A percentile compares a stretch with the other conserved stretches of the same genome.
Evolutionary conservation across 2,888 invertebrate genomes (phyloP).

Genomic region (Ommatoiulus sabulosus): DNA sequence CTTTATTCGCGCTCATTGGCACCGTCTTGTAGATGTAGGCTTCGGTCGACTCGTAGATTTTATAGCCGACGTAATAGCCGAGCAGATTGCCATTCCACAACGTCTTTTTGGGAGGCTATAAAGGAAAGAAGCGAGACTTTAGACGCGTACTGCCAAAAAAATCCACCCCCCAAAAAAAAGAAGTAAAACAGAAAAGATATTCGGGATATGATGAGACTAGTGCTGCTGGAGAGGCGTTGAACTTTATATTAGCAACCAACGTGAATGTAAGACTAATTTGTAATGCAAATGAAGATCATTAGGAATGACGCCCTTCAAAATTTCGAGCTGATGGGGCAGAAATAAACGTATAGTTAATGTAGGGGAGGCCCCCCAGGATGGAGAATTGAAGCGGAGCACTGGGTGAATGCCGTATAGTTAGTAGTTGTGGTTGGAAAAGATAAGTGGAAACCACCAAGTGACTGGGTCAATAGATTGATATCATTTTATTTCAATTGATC

Average conservation of each 20-base stretch:
- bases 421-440: neutral
- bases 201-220: slow-evolving; percentile 32
- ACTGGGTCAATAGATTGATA: neutral
- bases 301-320: slow-evolving; percentile 28
- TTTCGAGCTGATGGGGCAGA: neutral
- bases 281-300: slow-evolving; percentile 47
- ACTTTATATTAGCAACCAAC: neutral
- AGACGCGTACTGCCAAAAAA: slow-evolving; percentile 8
- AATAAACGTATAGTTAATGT: neutral
- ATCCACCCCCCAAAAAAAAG: neutral
- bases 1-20: slow-evolving; percentile 59
- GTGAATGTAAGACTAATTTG: neutral
- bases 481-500: too few relatives aligned
- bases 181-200: slow-evolving; percentile 43
- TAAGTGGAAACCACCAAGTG: neutral
- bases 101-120: slow-evolving; percentile 64
- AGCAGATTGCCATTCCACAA: slow-evolving; percentile 66
- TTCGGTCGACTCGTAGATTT: slow-evolving; percentile 52
- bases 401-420: slow-evolving; percentile 3
- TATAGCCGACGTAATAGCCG: slow-evolving; percentile 68
- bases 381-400: neutral
- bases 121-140: slow-evolving; percentile 40
- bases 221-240: neutral
- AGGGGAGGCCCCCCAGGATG: neutral
- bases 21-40: slow-evolving; percentile 57